These are phyloP conservation scores for Sebastes schlegelii DNA, from an alignment of 2,113 vertebrate genomes.

Conservation along the genomic window DNA sequence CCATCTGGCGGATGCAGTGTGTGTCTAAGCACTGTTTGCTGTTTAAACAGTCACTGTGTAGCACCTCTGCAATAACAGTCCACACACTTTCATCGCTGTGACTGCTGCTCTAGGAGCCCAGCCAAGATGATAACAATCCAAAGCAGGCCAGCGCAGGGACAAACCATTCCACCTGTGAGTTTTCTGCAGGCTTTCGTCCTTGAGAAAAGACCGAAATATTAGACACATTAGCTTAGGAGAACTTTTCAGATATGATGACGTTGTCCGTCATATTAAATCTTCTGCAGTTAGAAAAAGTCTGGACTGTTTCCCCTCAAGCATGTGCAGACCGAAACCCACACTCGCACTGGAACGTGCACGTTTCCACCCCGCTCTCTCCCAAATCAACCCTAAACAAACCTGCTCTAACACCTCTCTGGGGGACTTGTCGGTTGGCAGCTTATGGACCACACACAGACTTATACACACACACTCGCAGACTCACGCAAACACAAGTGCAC, in stretches of 20 bases:
- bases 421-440: slow-evolving; percentile 79
- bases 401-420: slow-evolving; percentile 81
- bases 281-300: slow-evolving; percentile 68
- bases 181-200: slow-evolving; percentile 23
- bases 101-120: slow-evolving; percentile 56
- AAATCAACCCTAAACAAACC: slow-evolving; percentile 78
- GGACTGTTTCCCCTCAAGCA: slow-evolving; percentile 60
- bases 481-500: slow-evolving; percentile 51
- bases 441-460: slow-evolving; percentile 76
- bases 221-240: slow-evolving; percentile 5
- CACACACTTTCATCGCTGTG: slow-evolving; percentile 51
- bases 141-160: slow-evolving; percentile 34
- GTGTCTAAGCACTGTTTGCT: slow-evolving; percentile 62
- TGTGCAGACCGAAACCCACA: slow-evolving; percentile 48
- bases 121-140: slow-evolving; percentile 66
- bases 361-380: slow-evolving; percentile 59
- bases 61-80: slow-evolving; percentile 57
- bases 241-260: slow-evolving; percentile 11
- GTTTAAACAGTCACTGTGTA: slow-evolving; percentile 69
- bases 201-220: slow-evolving; percentile 26
- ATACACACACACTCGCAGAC: slow-evolving; percentile 39
- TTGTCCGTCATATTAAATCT: slow-evolving; percentile 48
- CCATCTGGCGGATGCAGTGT: slow-evolving; percentile 39
- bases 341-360: slow-evolving; percentile 34
- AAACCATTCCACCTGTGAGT: slow-evolving; percentile 25